Base-by-base conservation (phyloP, 2,113 vertebrate genomes). In the Toxostoma redivivum region DNA sequence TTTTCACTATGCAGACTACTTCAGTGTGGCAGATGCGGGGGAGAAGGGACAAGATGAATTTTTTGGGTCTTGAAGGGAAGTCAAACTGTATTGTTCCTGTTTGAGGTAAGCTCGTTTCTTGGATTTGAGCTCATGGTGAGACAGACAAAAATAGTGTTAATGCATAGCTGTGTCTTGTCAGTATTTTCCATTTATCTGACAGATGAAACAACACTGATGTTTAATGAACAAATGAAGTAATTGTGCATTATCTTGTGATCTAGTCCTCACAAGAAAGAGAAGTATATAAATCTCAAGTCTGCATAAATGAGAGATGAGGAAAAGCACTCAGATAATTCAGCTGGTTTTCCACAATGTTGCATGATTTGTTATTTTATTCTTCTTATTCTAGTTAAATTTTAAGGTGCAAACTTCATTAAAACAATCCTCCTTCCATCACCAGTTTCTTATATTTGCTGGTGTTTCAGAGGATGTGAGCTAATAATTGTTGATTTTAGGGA, bases 361-460 rank as follows among this genome's bases (percentile, higher is more conserved):
- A 50, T 76, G 73, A 31, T 57, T 92, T 74, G 40, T 51, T 85
- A 33, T 48, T 86, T 77, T 45, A 37, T 80, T 80, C 14, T 86
- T 96, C 33, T 40, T 53, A 24, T 40, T 19, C 30, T 53, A 67
- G 72, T 10, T 86, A 89, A 86, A 94, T 92, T 79, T 92, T 21
- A 48, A 81, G 35, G 2, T 15, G 9, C 3, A 27, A 16, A 33
- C 10, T 73, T 85, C 74, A 51, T 95, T 88, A 72, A 87, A 96
- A 24, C 14, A 57, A 61, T 71, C 76, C 25, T 74, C 80, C 16
- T 30, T 57, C 50, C 27, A 30, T 88, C 48, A 93, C 38, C 7
- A 60, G 28, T 83, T 94, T 92, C 13, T 67, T 91, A n/a, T 33
- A 54, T 90, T 74, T 78, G 16, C 9, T 66, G 24, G 4, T 81